These are phyloP conservation scores for Zaprionus obscuricornis DNA, from an alignment of 2,888 invertebrate genomes.

Conservation along the genomic window DNA sequence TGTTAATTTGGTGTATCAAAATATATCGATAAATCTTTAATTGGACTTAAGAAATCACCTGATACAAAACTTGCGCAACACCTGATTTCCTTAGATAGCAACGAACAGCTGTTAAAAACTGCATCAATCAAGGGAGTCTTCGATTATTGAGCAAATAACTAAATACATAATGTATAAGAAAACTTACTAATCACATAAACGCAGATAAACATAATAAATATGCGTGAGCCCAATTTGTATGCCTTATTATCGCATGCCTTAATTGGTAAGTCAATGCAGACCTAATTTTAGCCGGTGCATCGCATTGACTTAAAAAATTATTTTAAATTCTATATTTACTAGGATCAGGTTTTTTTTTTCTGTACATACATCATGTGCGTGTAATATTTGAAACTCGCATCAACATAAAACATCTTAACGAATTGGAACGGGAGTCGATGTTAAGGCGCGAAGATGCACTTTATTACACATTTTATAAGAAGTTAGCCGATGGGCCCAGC, in stretches of 20 bases:
- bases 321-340: conserved; percentile 34
- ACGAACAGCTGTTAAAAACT: conserved; percentile 38
- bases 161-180: conserved; percentile 49
- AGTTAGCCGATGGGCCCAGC: conserved; percentile 87
- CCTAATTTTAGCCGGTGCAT: conserved; percentile 18
- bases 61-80: conserved; percentile 15
- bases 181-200: conserved; percentile 23
- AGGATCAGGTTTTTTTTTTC: conserved; percentile 86
- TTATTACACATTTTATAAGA: conserved; percentile 95
- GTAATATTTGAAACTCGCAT: conserved; percentile 91
- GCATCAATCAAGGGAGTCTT: conserved; percentile 9
- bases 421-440: conserved; percentile 91
- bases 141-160: conserved; percentile 10
- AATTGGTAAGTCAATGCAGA: conserved; percentile 82
- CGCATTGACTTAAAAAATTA: conserved; percentile 3
- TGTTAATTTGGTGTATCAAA: too few relatives aligned
- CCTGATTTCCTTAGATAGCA: conserved; percentile 26
- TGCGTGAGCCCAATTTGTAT: conserved; percentile 78
- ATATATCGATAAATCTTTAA: background rate
- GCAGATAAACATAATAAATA: conserved; percentile 52
- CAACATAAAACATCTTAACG: conserved; percentile 92
- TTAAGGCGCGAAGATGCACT: conserved; percentile 95
- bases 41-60: conserved; percentile 12
- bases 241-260: conserved; percentile 81
- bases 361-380: conserved; percentile 88